These are phyloP conservation scores for Lagodon rhomboides DNA, from an alignment of 2,797 vertebrate genomes.

Conservation along the genomic window DNA sequence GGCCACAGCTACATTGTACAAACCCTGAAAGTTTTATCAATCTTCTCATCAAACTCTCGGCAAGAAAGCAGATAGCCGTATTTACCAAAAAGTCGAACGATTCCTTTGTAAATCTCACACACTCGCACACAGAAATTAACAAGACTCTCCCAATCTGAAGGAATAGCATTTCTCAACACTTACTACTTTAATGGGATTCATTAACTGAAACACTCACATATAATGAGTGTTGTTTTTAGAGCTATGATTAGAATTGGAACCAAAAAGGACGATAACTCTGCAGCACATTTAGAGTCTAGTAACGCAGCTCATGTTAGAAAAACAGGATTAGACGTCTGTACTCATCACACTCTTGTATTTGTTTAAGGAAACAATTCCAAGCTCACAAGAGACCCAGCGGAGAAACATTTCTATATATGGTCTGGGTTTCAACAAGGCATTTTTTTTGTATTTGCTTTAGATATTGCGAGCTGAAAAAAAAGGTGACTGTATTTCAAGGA, in stretches of 20 bases:
- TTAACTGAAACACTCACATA: constrained; percentile 6
- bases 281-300: constrained; percentile 7
- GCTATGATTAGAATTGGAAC: constrained; percentile 12
- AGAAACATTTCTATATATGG: constrained; percentile 23
- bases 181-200: constrained; percentile 16
- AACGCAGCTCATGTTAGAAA: background rate
- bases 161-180: constrained; percentile 54
- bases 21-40: background rate
- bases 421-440: constrained; percentile 21
- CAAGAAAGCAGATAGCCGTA: background rate
- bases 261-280: constrained; percentile 22
- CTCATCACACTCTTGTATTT: constrained; percentile 22
- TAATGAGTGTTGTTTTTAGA: constrained; percentile 4
- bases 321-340: constrained; percentile 9
- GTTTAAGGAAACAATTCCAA: constrained; percentile 35
- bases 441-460: constrained; percentile 40
- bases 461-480: constrained; percentile 21
- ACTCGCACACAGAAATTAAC: constrained; percentile 1
- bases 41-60: background rate
- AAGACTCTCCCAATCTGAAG: constrained; percentile 24
- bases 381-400: constrained; percentile 8
- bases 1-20: background rate
- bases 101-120: constrained; percentile 12
- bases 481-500: constrained; percentile 48
- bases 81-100: background rate